Evolutionary conservation across 2,888 invertebrate species (phyloP).

Genomic region (Nysson spinosus): DNA sequence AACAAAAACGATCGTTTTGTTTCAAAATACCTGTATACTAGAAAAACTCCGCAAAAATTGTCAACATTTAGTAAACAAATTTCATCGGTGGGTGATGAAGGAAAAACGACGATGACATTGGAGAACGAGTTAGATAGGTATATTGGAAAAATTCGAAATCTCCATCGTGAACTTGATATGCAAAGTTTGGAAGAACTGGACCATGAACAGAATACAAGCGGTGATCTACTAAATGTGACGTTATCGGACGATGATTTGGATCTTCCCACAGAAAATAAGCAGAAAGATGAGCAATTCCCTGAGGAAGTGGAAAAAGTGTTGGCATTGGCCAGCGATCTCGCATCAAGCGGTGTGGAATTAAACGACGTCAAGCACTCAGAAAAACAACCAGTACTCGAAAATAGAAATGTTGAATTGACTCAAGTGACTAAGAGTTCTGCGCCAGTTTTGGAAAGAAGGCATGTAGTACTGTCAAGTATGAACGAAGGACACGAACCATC

Average conservation of each 20-base stretch:
- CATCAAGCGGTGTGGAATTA: constrained; percentile 15
- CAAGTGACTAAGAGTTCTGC: background rate
- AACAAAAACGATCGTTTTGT: constrained; percentile 6
- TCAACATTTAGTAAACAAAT: background rate
- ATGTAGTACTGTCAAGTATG: background rate
- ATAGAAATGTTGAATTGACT: constrained; percentile 8
- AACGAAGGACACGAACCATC: constrained; percentile 19
- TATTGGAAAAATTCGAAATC: constrained; percentile 65
- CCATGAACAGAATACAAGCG: constrained; percentile 70
- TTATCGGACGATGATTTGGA: constrained; percentile 64
- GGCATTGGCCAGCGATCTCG: constrained; percentile 59
- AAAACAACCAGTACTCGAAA: background rate
- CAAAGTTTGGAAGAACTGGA: constrained; percentile 63
- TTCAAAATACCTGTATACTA: background rate
- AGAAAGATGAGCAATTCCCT: constrained; percentile 37
- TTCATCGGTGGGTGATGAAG: background rate
- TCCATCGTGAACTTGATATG: constrained; percentile 57
- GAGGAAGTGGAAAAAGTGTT: constrained; percentile 49
- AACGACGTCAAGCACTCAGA: background rate
- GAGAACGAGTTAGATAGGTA: constrained; percentile 69
- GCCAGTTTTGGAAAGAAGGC: background rate
- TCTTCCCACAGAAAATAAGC: constrained; percentile 41
- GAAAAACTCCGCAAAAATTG: too few relatives aligned
- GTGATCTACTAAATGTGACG: constrained; percentile 68
- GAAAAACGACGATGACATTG: constrained; percentile 26